Percentiles rank a stretch among this genome's conserved stretches.
phyloP scores from a whole-genome alignment of 2,113 vertebrate genomes.

The Ictalurus punctatus region DNA sequence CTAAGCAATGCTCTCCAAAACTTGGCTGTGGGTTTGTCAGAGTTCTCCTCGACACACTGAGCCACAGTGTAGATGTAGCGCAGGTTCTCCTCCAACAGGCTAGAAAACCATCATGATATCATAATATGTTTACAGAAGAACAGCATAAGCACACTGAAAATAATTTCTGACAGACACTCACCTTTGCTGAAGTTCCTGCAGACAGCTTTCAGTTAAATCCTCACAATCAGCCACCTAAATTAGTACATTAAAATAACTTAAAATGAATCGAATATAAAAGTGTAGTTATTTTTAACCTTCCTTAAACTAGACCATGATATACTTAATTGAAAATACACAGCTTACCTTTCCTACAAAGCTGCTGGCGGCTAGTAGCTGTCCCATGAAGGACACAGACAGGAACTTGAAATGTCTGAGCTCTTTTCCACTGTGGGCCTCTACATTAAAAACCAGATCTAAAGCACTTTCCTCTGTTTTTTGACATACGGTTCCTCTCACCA shows the following conservation, averaged over 20 bases:
- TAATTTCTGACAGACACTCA: constrained; percentile 48
- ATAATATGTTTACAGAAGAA: not conserved
- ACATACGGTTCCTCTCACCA: not conserved
- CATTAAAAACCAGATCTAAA: constrained; percentile 78
- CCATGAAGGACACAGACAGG: constrained; percentile 87
- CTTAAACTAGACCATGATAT: not conserved
- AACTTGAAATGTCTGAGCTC: constrained; percentile 93
- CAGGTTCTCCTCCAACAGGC: constrained; percentile 84
- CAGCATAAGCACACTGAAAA: constrained; percentile 11
- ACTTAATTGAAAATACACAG: not conserved
- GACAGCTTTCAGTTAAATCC: constrained; percentile 8
- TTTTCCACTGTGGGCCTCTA: constrained; percentile 84
- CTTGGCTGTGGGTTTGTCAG: constrained; percentile 84
- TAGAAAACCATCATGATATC: not conserved
- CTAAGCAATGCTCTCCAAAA: constrained; percentile 95
- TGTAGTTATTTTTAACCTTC: too few species aligned
- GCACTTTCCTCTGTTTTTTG: constrained; percentile 61
- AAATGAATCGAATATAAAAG: not conserved
- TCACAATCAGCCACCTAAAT: constrained; percentile 64
- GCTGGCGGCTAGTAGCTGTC: constrained; percentile 82
- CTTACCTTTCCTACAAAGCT: constrained; percentile 87
- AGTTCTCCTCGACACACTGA: constrained; percentile 82
- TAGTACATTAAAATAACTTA: not conserved
- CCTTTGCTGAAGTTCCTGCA: constrained; percentile 75
- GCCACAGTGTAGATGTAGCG: constrained; percentile 84